Base-by-base conservation (phyloP, 2,888 invertebrate genomes). In the Drosophila rellima region DNA sequence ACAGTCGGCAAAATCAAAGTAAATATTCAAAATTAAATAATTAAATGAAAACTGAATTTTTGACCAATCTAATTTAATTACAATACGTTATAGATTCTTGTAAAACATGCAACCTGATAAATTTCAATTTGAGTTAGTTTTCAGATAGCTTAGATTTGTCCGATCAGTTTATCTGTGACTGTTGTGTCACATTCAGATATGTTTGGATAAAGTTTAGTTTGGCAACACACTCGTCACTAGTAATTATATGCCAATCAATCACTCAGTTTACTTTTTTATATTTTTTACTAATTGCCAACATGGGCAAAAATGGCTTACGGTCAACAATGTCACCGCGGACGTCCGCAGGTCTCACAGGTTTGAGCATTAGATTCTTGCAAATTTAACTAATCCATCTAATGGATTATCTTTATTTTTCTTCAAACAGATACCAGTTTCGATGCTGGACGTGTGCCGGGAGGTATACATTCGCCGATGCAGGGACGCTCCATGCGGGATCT, bases 401-500 rank as follows among this genome's bases (percentile, higher is more conserved):
- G 4, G 4, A 2, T 29, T 31, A 3, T 47, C 6, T 47, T 45
- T 23, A 13, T 7, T 37, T 37, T 0, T 35, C 5, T 20, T 1
- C 11, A 0, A 10, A 10, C 23, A 84, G 84, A 84, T 66, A 69
- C 70, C 26, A 84, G 83, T 47, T 84, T 82, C n/a, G 83, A 84
- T 67, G 68, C 60, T 18, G 66, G 52, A 10, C 80, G 88, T 48
- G 60, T 62, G 5, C 37, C 65, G 0, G 65, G 61, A 3, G 83
- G 86, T 20, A 75, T 65, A 1, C 63, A 75, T 50, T 92, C 93
- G 6, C 93, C 94, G 0, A 68, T 94, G 45, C 83, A 82, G 82
- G 96, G 95, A 8, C 94, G 96, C 57, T 96, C 96, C 29, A 96
- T 98, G 94, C 97, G 97, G 88, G 98, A 98, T 82, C 96, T 96